phyloP scores from a whole-genome alignment of 2,888 invertebrate genomes.

The Sphaerophoria rueppellii region DNA sequence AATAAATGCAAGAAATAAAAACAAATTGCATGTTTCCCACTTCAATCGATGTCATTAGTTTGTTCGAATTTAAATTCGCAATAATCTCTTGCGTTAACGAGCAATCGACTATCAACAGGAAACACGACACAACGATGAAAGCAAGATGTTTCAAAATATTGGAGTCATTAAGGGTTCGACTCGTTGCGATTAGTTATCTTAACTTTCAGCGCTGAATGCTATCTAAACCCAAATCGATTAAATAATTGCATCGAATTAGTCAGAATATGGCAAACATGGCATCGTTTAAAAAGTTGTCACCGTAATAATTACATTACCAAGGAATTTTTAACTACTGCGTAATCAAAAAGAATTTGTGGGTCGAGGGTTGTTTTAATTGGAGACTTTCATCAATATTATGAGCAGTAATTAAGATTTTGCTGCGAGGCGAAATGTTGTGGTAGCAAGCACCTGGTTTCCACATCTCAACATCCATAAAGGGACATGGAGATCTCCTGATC shows the following conservation, averaged over 20 bases:
- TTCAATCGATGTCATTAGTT: conserved; percentile 50
- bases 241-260: conserved; percentile 64
- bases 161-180: conserved; percentile 60
- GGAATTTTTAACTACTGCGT: conserved; percentile 39
- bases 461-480: too few relatives aligned
- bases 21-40: conserved; percentile 12
- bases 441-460: too few relatives aligned
- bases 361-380: conserved; percentile 31
- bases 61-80: conserved; percentile 58
- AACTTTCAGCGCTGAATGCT: conserved; percentile 40
- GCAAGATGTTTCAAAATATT: conserved; percentile 56
- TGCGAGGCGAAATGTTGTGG: too few relatives aligned
- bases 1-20: not conserved
- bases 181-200: conserved; percentile 54
- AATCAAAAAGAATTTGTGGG: conserved; percentile 41
- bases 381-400: too few relatives aligned
- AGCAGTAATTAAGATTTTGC: too few relatives aligned
- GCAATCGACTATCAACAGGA: conserved; percentile 36
- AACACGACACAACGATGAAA: not conserved
- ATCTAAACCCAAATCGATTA: conserved; percentile 48
- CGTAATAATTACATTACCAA: conserved; percentile 52
- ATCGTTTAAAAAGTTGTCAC: conserved; percentile 53
- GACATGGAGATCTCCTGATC: too few relatives aligned
- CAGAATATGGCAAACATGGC: conserved; percentile 51
- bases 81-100: conserved; percentile 54